A percentile compares a stretch with the other conserved stretches of the same genome.
These are phyloP conservation scores for Netelia inedita DNA, from an alignment of 2,888 invertebrate species.

Conservation along the genomic window DNA sequence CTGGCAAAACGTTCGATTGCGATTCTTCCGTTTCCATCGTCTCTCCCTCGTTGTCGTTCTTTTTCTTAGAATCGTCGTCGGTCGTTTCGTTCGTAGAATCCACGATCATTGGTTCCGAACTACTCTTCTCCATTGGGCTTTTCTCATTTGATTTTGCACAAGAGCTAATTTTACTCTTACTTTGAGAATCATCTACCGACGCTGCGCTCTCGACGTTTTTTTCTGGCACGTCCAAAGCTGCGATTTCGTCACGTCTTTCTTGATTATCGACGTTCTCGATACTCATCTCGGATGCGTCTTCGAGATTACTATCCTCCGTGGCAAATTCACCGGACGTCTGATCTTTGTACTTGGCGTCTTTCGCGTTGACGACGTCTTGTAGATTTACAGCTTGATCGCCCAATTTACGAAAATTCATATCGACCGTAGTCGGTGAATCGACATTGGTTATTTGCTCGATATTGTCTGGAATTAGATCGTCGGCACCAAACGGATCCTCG, in stretches of 20 bases:
- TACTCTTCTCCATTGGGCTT: slow-evolving; percentile 57
- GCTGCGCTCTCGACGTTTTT: slow-evolving; percentile 41
- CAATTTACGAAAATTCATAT: slow-evolving; percentile 87
- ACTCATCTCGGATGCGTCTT: slow-evolving; percentile 56
- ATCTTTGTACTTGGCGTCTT: slow-evolving; percentile 61
- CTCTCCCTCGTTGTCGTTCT: slow-evolving; percentile 58
- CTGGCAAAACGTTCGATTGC: slow-evolving; percentile 78
- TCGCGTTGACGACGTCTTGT: slow-evolving; percentile 77
- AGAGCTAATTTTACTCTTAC: not conserved
- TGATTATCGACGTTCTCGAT: slow-evolving; percentile 48
- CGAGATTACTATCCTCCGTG: slow-evolving; percentile 47
- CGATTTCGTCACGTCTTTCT: slow-evolving; percentile 57
- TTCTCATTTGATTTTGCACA: slow-evolving; percentile 42
- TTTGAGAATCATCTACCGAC: slow-evolving; percentile 4
- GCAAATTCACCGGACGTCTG: slow-evolving; percentile 39
- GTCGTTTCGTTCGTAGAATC: slow-evolving; percentile 64
- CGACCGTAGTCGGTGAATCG: slow-evolving; percentile 78
- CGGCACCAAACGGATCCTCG: slow-evolving; percentile 83
- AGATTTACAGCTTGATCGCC: slow-evolving; percentile 85
- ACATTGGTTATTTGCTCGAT: slow-evolving; percentile 78
- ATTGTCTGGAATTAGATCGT: slow-evolving; percentile 78
- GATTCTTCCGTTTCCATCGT: slow-evolving; percentile 75
- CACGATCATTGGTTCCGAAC: slow-evolving; percentile 37
- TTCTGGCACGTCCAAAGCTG: slow-evolving; percentile 23
- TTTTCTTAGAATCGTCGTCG: slow-evolving; percentile 64